These are phyloP conservation scores for Cydia strobilella DNA, from an alignment of 1,140 invertebrate species.

Conservation along the genomic window DNA sequence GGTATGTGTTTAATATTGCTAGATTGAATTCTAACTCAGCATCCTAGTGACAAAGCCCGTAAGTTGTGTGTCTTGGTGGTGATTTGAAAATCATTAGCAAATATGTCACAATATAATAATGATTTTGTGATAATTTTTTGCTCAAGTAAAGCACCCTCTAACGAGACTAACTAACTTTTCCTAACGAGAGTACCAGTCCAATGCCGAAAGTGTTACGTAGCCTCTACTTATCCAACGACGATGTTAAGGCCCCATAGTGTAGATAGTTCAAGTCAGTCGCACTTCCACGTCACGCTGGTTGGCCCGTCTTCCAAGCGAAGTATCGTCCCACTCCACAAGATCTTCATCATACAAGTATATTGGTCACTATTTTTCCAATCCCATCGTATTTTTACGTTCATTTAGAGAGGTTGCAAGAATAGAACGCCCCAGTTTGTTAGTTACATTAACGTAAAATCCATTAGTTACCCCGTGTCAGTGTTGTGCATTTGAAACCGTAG, in stretches of 20 bases:
- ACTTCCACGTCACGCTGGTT: neutral
- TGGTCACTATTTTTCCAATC: neutral
- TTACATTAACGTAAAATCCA: slow-evolving; percentile 21
- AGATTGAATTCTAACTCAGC: neutral
- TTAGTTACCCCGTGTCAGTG: slow-evolving; percentile 19
- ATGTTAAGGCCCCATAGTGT: neutral
- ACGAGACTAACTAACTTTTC: neutral
- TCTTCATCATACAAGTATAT: neutral
- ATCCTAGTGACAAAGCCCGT: neutral
- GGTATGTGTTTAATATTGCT: neutral
- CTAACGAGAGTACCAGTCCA: neutral
- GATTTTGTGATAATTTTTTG: neutral
- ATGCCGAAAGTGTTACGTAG: neutral
- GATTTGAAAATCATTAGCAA: neutral
- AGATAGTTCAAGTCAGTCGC: neutral
- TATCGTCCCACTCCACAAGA: neutral
- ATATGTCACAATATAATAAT: neutral
- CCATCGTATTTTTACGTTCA: neutral
- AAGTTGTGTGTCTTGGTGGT: neutral
- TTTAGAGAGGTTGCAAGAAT: slow-evolving; percentile 42
- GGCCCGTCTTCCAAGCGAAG: neutral
- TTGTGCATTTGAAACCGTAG: slow-evolving; percentile 11
- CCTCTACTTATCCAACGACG: neutral
- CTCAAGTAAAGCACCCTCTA: neutral
- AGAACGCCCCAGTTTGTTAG: slow-evolving; percentile 18